These are phyloP conservation scores for Cosmia trapezina DNA, from an alignment of 2,888 invertebrate genomes.

Conservation along the genomic window DNA sequence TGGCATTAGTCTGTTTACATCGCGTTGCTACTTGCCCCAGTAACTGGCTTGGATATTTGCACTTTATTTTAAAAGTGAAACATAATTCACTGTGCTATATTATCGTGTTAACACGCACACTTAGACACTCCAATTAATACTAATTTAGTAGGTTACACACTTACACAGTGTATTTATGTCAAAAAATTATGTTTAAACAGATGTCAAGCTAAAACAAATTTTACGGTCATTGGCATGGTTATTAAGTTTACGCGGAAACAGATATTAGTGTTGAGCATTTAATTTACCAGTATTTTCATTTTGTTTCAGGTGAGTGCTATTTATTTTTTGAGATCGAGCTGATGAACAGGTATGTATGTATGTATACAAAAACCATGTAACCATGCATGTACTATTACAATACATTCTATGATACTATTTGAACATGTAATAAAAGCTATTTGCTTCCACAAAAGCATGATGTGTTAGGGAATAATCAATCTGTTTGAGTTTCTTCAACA, in stretches of 20 bases:
- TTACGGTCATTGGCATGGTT: constrained; percentile 76
- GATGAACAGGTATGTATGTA: constrained; percentile 60
- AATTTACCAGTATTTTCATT: constrained; percentile 63
- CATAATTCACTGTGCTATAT: constrained; percentile 18
- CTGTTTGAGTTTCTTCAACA: not conserved
- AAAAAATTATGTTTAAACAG: constrained; percentile 77
- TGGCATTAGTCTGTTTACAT: constrained; percentile 87
- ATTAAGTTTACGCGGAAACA: constrained; percentile 70
- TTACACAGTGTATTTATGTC: constrained; percentile 68
- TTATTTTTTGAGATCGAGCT: constrained; percentile 35
- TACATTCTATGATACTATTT: too few species aligned
- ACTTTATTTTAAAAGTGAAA: constrained; percentile 19
- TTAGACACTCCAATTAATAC: constrained; percentile 62
- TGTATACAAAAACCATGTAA: not conserved
- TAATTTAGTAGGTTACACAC: constrained; percentile 75
- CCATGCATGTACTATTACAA: too few species aligned
- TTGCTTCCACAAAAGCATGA: not conserved
- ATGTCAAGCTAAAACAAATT: constrained; percentile 74
- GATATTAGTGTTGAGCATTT: constrained; percentile 57
- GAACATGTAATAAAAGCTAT: too few species aligned
- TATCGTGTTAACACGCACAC: constrained; percentile 35
- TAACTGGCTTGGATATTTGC: constrained; percentile 72
- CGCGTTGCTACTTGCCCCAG: constrained; percentile 69
- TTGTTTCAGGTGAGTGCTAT: constrained; percentile 85
- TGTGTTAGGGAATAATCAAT: not conserved